A percentile compares a stretch with the other conserved stretches of the same genome.
These are phyloP conservation scores for Hyles euphorbiae DNA, from an alignment of 1,140 invertebrate species.

Conservation along the genomic window DNA sequence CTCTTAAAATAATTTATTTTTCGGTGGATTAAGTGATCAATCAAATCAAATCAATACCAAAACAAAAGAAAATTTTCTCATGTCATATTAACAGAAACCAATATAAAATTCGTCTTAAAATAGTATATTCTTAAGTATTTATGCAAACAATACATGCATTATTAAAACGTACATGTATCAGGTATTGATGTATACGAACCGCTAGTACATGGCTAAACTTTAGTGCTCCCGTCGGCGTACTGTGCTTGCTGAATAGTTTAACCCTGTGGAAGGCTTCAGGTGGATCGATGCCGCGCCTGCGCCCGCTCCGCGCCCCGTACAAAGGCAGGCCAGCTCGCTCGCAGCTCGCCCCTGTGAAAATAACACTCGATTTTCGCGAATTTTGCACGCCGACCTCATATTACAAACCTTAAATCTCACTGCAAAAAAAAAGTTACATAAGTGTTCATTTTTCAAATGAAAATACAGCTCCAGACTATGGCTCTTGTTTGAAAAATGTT, in stretches of 20 bases:
- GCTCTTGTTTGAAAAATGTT: slow-evolving; percentile 13
- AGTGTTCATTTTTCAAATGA: neutral
- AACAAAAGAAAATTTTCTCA: too few relatives aligned
- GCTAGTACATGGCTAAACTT: too few relatives aligned
- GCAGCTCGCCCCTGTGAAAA: slow-evolving; percentile 52
- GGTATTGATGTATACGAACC: too few relatives aligned
- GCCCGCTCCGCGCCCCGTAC: slow-evolving; percentile 39
- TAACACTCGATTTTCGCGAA: slow-evolving; percentile 47
- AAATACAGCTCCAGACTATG: neutral
- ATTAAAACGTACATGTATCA: too few relatives aligned
- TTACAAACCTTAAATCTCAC: slow-evolving; percentile 11
- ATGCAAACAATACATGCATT: too few relatives aligned
- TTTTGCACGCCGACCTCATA: slow-evolving; percentile 22
- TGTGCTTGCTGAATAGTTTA: slow-evolving; percentile 38
- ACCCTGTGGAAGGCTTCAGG: slow-evolving; percentile 29
- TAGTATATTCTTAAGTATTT: too few relatives aligned
- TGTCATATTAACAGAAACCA: too few relatives aligned
- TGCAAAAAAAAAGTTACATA: slow-evolving; percentile 2
- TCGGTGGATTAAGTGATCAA: too few relatives aligned
- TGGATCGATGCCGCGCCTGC: slow-evolving; percentile 63
- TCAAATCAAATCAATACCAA: too few relatives aligned
- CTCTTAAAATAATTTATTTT: too few relatives aligned
- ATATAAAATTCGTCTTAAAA: too few relatives aligned
- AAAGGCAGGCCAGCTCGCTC: slow-evolving; percentile 51
- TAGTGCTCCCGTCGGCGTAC: too few relatives aligned